Evolutionary conservation across 2,888 invertebrate genomes (phyloP), one percentile per base, ranked within the genome.

Genomic region (Sesia apiformis): DNA sequence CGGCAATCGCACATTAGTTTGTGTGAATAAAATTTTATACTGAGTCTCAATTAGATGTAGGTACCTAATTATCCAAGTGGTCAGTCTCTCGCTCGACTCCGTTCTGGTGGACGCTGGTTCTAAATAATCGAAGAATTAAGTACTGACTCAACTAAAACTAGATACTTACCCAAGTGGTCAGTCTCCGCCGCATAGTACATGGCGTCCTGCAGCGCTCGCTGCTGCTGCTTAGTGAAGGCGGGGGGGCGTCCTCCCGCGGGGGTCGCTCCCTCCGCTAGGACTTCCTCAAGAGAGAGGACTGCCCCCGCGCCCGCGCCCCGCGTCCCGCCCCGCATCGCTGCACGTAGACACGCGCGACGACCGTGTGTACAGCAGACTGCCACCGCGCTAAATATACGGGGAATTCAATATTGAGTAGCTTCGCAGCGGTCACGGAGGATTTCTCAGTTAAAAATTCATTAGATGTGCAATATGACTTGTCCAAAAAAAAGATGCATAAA

Each of bases 181-280:
- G 96, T 96, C 81, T 97, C 97, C 0, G 97, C 95, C 58, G 96
- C 96, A 74, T 97, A 97, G 75, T 97, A 98, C 96, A 98, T 96
- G 38, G 97, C 97, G 80, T 97, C 97, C 72, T 97, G 96, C 56
- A 97, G 87, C 50, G 95, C 94, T 65, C 96, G 94, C 62, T 95
- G 93, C 83, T 97, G 96, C 41, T 93, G 91, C 82, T 97, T 97
- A 64, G 93, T 95, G 70, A 96, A 91, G 46, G 91, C 74, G 3
- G 87, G 81, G 51, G 57, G 50, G 4, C 5, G 70, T 64, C 67
- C 57, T 63, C 59, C 53, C 76, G 78, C 53, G 67, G 56, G 42
- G 0, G 75, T 70, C 43, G 92, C 93, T 50, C 96, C 96, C 84
- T 97, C 97, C 0, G 97, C 97, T 49, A 97, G 90, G 82, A 96